phyloP scores from a whole-genome alignment of 2,888 invertebrate species.

The Onchidella celtica region DNA sequence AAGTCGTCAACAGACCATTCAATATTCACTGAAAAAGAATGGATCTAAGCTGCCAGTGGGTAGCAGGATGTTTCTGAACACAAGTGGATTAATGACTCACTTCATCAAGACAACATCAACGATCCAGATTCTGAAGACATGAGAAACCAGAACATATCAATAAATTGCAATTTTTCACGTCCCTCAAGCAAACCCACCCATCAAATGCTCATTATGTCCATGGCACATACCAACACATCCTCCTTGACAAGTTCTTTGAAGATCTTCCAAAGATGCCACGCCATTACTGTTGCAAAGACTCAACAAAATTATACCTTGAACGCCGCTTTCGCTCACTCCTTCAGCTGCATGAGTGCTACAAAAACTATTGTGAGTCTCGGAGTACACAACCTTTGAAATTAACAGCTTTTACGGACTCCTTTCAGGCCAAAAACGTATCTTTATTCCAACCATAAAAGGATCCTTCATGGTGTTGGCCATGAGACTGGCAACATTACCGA shows the following conservation, averaged over 20 bases:
- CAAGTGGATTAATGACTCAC: background rate
- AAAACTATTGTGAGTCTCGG: background rate
- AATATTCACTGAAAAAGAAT: background rate
- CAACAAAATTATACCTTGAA: background rate
- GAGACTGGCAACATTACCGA: background rate
- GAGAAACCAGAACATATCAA: background rate
- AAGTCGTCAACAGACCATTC: background rate
- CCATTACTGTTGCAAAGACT: conserved; percentile 6
- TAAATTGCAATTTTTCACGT: background rate
- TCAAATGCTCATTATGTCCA: background rate
- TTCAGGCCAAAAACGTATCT: background rate
- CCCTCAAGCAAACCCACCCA: background rate
- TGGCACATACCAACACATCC: background rate
- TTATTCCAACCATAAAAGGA: background rate
- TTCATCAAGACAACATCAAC: background rate
- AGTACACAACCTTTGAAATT: conserved; percentile 7
- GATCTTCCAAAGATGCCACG: background rate
- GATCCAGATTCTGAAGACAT: background rate
- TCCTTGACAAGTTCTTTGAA: background rate
- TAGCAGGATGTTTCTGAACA: background rate
- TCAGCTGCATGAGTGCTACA: background rate
- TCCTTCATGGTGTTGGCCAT: background rate
- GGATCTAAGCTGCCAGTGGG: background rate
- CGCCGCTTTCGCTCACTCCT: background rate
- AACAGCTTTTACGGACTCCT: background rate